A percentile compares a stretch with the other conserved stretches of the same genome.
Evolutionary conservation across 2,888 invertebrate species (phyloP).

Genomic region (Eledona agricola): DNA sequence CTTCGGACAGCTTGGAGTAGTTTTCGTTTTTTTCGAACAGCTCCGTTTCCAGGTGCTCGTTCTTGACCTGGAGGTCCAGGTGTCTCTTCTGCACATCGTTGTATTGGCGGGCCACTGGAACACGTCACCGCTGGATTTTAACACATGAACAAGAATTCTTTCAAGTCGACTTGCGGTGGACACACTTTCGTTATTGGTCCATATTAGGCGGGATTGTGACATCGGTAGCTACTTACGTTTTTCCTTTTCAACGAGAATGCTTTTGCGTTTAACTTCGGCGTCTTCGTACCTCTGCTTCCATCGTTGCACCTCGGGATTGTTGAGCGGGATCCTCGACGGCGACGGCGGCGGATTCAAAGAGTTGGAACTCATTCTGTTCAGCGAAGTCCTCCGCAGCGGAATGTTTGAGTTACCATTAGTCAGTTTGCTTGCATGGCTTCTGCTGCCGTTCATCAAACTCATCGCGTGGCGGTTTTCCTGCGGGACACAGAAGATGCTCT

Average conservation of each 20-base stretch:
- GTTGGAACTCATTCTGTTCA: constrained; percentile 45
- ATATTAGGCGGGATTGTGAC: constrained; percentile 18
- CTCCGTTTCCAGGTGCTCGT: constrained; percentile 68
- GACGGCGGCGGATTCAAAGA: constrained; percentile 39
- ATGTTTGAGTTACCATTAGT: constrained; percentile 52
- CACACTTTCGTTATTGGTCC: constrained; percentile 12
- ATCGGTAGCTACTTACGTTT: constrained; percentile 68
- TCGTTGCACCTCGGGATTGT: constrained; percentile 63
- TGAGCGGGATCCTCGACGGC: constrained; percentile 45
- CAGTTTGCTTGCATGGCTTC: constrained; percentile 13
- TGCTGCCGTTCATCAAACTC: constrained; percentile 18
- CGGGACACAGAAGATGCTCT: too few species aligned
- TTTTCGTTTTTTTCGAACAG: constrained; percentile 71
- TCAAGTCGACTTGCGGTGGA: too few species aligned
- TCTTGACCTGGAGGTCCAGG: constrained; percentile 69
- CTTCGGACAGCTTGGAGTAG: constrained; percentile 68
- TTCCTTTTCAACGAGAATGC: constrained; percentile 73
- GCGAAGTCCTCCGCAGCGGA: constrained; percentile 52
- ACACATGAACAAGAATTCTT: neutral
- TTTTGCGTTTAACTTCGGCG: constrained; percentile 73
- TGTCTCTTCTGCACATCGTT: constrained; percentile 71
- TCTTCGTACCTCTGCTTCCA: constrained; percentile 79
- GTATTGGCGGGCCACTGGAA: constrained; percentile 68
- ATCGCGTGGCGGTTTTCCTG: constrained; percentile 8
- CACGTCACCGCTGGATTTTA: neutral